Evolutionary conservation across 2,888 invertebrate species (phyloP), one percentile per base, ranked within the genome.

Genomic region (Lithodes maja): DNA sequence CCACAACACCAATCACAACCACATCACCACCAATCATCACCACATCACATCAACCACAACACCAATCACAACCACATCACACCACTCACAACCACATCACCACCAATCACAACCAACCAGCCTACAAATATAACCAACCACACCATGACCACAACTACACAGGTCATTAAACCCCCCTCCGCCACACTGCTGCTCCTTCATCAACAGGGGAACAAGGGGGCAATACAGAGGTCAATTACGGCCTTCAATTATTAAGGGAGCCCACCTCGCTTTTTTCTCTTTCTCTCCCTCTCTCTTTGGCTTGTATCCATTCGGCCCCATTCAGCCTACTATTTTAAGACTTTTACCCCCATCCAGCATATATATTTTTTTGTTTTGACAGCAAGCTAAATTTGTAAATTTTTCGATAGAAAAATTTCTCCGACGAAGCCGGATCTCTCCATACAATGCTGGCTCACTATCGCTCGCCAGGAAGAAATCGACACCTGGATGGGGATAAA

Each of bases 41-140:
- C 79, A 79, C 53, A 79, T 78, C 78, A 78, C 78, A n/a, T 7
- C 9, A 7, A 78, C 78, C 78, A 78, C 53, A 52, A 78, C 78
- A 52, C 17, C 61, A 61, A 61, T 55, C 80, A 80, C 80, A 55
- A 80, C 33, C 55, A 54, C 53, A 80, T 54, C 55, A 53, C 53
- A 54, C 80, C 33, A 53, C 55, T 54, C 55, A 12, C 55, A 80
- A 80, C 80, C 55, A 61, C 5, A 61, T 5, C 12, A 12, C 7
- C 61, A 61, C 61, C 5, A 61, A 61, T 61, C 61, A 61, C 61
- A 61, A 61, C 61, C 33, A 33, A 33, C 33, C 33, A 33, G 12
- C 61, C 61, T 61, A 7, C 61, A 53, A 80, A 54, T 54, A 78
- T 53, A 80, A 80, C 53, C 55, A 80, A 33, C 80, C 54, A 17